A percentile compares a stretch with the other conserved stretches of the same genome.
These are phyloP conservation scores for Ceratoteleas bidentatus DNA, from an alignment of 1,140 invertebrate species.

Conservation along the genomic window DNA sequence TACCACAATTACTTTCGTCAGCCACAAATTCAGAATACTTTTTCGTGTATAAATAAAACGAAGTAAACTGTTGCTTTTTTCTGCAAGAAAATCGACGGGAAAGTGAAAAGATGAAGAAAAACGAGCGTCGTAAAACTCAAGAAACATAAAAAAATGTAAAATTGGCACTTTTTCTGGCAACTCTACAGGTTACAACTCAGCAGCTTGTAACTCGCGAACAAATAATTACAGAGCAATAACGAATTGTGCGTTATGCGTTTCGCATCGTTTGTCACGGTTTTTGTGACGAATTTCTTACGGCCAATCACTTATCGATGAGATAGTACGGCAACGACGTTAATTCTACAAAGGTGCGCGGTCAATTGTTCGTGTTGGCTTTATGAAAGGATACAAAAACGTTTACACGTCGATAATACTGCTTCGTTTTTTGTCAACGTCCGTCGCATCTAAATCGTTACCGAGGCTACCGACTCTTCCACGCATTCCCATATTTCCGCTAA, in stretches of 20 bases:
- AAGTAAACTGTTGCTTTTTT: too few species aligned
- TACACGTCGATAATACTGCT: slow-evolving; percentile 92
- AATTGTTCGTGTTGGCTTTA: slow-evolving; percentile 16
- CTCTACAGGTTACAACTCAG: slow-evolving; percentile 29
- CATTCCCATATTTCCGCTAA: slow-evolving; percentile 73
- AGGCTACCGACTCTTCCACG: slow-evolving; percentile 76
- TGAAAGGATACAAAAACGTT: slow-evolving; percentile 56
- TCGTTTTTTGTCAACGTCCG: slow-evolving; percentile 84
- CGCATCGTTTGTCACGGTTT: slow-evolving; percentile 3
- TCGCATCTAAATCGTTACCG: slow-evolving; percentile 76
- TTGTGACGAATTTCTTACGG: neutral
- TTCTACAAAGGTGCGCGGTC: slow-evolving; percentile 11
- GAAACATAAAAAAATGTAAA: too few species aligned
- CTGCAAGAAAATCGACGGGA: too few species aligned
- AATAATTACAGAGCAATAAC: slow-evolving; percentile 25
- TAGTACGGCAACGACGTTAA: slow-evolving; percentile 29
- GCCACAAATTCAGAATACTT: too few species aligned
- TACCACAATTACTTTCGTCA: too few species aligned
- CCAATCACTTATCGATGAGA: slow-evolving; percentile 8
- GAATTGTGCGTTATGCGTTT: slow-evolving; percentile 48
- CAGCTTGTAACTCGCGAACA: slow-evolving; percentile 19
- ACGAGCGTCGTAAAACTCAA: too few species aligned
- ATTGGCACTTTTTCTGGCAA: slow-evolving; percentile 28
- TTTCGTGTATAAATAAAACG: too few species aligned
- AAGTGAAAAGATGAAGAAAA: too few species aligned